Conservation (phyloP, 2,113 vertebrate species). For the Paracanthobrama guichenoti region DNA sequence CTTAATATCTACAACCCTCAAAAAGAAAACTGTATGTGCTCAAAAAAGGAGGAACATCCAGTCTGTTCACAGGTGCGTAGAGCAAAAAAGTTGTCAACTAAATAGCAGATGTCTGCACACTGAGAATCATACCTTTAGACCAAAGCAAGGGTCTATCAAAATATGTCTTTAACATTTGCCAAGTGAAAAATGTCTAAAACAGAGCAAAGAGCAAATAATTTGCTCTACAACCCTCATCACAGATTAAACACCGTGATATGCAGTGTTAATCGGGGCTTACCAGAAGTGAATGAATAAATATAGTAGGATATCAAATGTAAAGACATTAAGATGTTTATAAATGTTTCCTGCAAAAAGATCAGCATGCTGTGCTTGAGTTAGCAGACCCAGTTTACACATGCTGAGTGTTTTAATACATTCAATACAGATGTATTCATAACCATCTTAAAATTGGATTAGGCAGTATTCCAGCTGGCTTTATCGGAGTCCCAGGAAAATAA, state of each 20-base stretch:
- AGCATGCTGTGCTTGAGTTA: constrained; percentile 12
- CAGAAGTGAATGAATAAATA: background rate
- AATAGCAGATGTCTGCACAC: no score
- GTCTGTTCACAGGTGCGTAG: no score
- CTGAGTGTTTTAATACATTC: constrained; percentile 36
- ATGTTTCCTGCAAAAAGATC: background rate
- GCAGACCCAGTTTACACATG: background rate
- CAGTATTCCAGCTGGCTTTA: constrained; percentile 48
- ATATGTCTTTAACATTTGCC: no score
- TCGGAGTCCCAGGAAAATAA: constrained; percentile 25
- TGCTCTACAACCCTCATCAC: background rate
- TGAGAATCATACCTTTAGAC: no score
- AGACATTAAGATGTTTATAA: constrained; percentile 1
- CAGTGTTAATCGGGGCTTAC: background rate
- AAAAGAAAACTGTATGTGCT: no score
- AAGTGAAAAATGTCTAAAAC: no score
- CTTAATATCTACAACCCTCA: background rate
- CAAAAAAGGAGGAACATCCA: no score
- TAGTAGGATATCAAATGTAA: background rate
- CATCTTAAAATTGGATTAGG: constrained; percentile 51
- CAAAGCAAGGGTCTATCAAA: no score
- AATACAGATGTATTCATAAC: constrained; percentile 38
- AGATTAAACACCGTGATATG: constrained; percentile 42
- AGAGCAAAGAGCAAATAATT: no score
- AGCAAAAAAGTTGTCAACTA: no score